Evolutionary conservation across 2,888 invertebrate species (phyloP).

Genomic region (Villa cingulata): DNA sequence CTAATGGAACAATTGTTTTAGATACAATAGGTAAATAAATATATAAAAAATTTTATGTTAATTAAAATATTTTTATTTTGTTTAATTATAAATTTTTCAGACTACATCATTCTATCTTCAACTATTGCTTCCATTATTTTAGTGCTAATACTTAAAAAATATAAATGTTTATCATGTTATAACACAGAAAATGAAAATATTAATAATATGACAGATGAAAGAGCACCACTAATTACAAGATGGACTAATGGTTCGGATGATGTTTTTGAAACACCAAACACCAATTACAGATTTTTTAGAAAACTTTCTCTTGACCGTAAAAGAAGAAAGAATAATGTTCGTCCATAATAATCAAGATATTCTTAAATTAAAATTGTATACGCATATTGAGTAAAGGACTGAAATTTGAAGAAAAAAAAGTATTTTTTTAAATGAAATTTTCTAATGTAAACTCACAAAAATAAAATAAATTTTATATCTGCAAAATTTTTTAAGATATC

Average conservation of each 20-base stretch:
- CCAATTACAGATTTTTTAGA: slow-evolving; percentile 14
- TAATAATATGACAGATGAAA: neutral
- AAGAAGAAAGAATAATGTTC: neutral
- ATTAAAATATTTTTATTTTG: neutral
- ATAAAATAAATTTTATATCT: no score
- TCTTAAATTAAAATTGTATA: no score
- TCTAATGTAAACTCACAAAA: no score
- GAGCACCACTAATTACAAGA: slow-evolving; percentile 2
- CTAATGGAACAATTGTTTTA: neutral
- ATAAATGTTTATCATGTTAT: neutral
- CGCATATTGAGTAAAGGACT: no score
- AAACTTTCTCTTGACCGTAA: neutral
- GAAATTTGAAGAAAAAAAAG: no score
- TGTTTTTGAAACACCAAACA: slow-evolving; percentile 9
- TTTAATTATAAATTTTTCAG: neutral
- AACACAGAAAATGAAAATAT: neutral
- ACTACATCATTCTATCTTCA: neutral
- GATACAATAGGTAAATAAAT: neutral
- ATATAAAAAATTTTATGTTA: neutral
- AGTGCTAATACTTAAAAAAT: neutral
- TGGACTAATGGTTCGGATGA: slow-evolving; percentile 7
- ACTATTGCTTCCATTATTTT: neutral
- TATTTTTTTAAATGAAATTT: no score
- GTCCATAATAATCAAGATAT: no score
- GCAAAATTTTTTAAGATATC: no score